Evolutionary conservation across 2,797 vertebrate species (phyloP), one percentile per base, ranked within the genome.

Genomic region (Silurus aristotelis): DNA sequence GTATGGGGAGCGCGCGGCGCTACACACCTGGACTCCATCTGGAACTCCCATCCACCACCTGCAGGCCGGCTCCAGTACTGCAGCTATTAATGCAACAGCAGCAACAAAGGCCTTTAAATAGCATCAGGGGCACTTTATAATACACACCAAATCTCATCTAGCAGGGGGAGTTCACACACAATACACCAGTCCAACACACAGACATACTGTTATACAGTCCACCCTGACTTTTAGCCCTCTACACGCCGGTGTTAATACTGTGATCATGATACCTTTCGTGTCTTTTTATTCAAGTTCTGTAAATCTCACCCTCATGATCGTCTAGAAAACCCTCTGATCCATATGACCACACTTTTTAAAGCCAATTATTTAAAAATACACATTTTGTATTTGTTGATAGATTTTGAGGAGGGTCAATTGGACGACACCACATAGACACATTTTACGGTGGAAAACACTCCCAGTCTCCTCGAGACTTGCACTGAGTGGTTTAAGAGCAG

Each of bases 1-100:
- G 86, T 89, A 85, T 84, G 86, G 78, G 82, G 89, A 92, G 87
- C 85, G 91, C 90, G 89, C 90, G 89, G 73, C 5, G 80, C 78
- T 79, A 80, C 82, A 72, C 25, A 46, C 6, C 80, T 68, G 80
- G 79, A 63, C 55, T 68, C 70, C 0, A 7, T 38, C 75, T 22
- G 25, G 17, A 77, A 38, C 6, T 46, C n/a, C 43, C 48, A 52
- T 10, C 6, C 46, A 63, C 67, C 80, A 70, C 66, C 67, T 43
- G 25, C 52, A 71, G 80, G 80, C 80, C 19, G 67, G 38, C 22
- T 73, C 22, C 31, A 83, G 38, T 83, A 73, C 70, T 83, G 55
- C 56, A 43, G 19, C 70, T 52, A 52, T 10, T 52, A 63, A 17
- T 2, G 61, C 1, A 46, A 43, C 8, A 9, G 1, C 66, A 15